Base-by-base conservation (phyloP, 2,113 vertebrate species). In the Labeo catla region DNA sequence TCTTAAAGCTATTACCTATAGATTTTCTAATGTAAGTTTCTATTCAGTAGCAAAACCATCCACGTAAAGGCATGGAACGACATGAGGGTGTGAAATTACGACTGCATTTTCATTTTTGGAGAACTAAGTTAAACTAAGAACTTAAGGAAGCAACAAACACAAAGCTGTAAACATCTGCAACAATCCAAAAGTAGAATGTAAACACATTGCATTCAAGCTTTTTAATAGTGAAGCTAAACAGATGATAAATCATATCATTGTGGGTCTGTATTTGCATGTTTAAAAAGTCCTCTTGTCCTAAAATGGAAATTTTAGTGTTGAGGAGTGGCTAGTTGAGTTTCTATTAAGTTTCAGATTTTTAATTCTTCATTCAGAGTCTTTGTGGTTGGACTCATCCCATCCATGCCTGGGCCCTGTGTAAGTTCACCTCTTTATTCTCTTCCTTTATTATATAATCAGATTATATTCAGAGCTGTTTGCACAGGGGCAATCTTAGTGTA, bases 281-380 rank as follows among this genome's bases (percentile, higher is more conserved):
- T 65, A 16, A 43, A 10, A 45, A 65, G 57, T 23, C 36, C 23
- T 66, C 43, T 82, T 82, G 15, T 65, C 79, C 80, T 82, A 68
- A 68, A 68, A 82, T 82, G 80, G 80, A 68, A 82, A 54, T 52
- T 13, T 8, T 49, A 6, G 12, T 76, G 49, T 52, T 34, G 13
- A 76, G 74, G 74, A 19, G 74, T 52, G 49, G 74, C 74, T 76
- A 52, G n/a, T 23, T 6, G 6, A 28, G 47, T 15, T 76, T 76
- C 6, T 9, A 23, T 3, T 2, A 21, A 19, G 70, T 43, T n/a
- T 47, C 19, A 12, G 43, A 9, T 34, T 76, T 50, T 34, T 52
- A 16, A 13, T 76, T 54, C 52, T 6, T 52, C 43, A 47, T 74
- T 47, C 10, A 74, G 70, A 39, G 34, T 43, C 16, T 49, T 49